Evolutionary conservation across 2,888 invertebrate genomes (phyloP).

Genomic region (Cactoblastis cactorum): DNA sequence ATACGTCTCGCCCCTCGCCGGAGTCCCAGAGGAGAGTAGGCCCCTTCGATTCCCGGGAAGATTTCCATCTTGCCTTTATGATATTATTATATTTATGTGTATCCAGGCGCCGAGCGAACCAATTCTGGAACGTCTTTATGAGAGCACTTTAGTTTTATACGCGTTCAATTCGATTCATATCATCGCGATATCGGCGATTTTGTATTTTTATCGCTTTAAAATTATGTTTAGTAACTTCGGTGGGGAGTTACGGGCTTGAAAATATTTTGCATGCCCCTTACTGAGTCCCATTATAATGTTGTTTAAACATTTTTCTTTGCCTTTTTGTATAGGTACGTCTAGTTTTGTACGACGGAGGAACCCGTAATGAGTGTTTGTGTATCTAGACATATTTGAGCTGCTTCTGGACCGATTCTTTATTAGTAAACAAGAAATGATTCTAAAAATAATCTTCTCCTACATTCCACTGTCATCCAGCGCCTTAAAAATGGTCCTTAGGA

Average conservation of each 20-base stretch:
- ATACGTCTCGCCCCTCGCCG: slow-evolving; percentile 30
- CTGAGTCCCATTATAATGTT: too few species aligned
- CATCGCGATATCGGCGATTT: slow-evolving; percentile 51
- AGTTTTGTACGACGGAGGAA: too few species aligned
- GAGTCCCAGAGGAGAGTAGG: slow-evolving; percentile 47
- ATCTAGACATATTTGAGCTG: too few species aligned
- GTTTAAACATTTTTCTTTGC: too few species aligned
- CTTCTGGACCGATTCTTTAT: too few species aligned
- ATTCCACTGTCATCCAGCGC: too few species aligned
- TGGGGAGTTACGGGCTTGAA: background rate
- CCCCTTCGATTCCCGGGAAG: slow-evolving; percentile 48
- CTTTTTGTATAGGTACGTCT: too few species aligned
- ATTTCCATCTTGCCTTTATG: slow-evolving; percentile 59
- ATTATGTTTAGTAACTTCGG: slow-evolving; percentile 6
- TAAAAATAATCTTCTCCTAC: too few species aligned
- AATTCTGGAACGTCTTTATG: slow-evolving; percentile 64
- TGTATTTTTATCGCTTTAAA: slow-evolving; percentile 21
- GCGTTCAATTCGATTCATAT: slow-evolving; percentile 62
- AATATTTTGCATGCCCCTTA: too few species aligned
- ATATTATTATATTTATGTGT: slow-evolving; percentile 65
- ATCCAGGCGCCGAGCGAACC: slow-evolving; percentile 51
- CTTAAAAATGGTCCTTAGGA: too few species aligned
- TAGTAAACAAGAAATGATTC: too few species aligned
- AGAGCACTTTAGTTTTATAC: slow-evolving; percentile 63
- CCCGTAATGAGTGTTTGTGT: too few species aligned